Conservation (phyloP, 2,113 vertebrate genomes). For the Sinosuthora webbiana region DNA sequence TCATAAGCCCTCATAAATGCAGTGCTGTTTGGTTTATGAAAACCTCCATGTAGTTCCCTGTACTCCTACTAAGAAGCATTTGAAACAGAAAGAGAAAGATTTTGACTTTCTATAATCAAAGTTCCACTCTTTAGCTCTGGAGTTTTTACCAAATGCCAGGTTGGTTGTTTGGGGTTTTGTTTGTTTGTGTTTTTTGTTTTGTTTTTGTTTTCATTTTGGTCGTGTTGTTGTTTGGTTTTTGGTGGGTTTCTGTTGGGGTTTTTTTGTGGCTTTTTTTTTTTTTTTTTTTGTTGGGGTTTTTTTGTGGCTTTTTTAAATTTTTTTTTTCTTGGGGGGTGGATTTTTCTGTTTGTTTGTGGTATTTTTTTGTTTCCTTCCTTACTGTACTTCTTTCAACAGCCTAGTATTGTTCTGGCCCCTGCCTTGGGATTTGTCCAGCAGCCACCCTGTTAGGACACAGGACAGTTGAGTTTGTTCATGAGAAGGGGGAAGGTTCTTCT, state of each 20-base stretch:
- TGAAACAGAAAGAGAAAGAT: not conserved
- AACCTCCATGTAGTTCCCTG: not conserved
- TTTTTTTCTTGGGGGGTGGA: not conserved
- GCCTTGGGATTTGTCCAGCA: not conserved
- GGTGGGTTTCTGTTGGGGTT: not conserved
- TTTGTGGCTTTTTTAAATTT: not conserved
- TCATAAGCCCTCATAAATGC: not conserved
- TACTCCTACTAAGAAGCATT: not conserved
- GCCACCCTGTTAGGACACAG: not conserved
- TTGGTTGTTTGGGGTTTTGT: not conserved
- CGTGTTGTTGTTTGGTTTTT: not conserved
- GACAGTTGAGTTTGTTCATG: not conserved
- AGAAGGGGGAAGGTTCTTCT: not conserved
- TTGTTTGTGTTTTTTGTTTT: not conserved
- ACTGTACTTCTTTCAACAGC: not conserved
- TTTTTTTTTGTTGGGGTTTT: not conserved
- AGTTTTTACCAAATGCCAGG: not conserved
- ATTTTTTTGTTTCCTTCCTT: not conserved
- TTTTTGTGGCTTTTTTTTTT: not conserved
- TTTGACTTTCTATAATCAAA: not conserved
- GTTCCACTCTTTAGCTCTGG: not conserved
- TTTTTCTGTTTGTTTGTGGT: not conserved
- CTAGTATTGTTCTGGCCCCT: not conserved
- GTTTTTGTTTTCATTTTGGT: not conserved
- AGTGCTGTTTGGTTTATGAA: not conserved